phyloP scores from a whole-genome alignment of 1,140 invertebrate species.

The Drosophila willistoni region DNA sequence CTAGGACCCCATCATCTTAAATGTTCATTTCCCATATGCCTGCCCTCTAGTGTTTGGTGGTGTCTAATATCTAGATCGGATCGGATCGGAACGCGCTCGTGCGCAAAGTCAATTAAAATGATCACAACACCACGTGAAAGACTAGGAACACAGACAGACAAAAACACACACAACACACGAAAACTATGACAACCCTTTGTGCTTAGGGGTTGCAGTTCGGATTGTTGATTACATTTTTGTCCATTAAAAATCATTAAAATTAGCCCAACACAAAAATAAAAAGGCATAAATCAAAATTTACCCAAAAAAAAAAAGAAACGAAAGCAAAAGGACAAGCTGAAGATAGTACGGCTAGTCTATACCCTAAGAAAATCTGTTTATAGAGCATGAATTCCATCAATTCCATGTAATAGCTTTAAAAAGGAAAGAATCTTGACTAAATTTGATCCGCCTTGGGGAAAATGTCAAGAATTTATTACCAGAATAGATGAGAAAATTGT shows the following conservation, averaged over 20 bases:
- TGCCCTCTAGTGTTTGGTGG: constrained; percentile 28
- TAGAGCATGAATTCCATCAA: too few species aligned
- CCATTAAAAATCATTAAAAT: constrained; percentile 75
- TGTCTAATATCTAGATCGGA: constrained; percentile 54
- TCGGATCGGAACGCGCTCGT: constrained; percentile 72
- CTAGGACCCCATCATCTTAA: constrained; percentile 45
- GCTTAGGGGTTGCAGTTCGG: constrained; percentile 59
- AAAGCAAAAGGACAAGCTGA: background rate
- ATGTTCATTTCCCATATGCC: constrained; percentile 65
- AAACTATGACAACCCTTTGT: constrained; percentile 3
- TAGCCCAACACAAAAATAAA: constrained; percentile 62
- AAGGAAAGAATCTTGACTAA: too few species aligned
- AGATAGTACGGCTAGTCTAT: background rate
- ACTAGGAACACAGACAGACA: background rate
- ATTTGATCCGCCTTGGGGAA: too few species aligned
- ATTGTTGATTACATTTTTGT: constrained; percentile 72
- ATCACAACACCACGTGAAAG: constrained; percentile 64
- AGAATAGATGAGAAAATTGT: too few species aligned
- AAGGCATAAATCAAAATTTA: constrained; percentile 68
- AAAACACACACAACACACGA: constrained; percentile 46
- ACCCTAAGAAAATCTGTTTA: background rate
- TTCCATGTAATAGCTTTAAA: too few species aligned
- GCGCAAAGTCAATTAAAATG: constrained; percentile 82
- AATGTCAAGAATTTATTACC: too few species aligned
- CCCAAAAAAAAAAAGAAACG: constrained; percentile 34